Base-by-base conservation (phyloP, 2,888 invertebrate species). In the Taenaris catops region DNA sequence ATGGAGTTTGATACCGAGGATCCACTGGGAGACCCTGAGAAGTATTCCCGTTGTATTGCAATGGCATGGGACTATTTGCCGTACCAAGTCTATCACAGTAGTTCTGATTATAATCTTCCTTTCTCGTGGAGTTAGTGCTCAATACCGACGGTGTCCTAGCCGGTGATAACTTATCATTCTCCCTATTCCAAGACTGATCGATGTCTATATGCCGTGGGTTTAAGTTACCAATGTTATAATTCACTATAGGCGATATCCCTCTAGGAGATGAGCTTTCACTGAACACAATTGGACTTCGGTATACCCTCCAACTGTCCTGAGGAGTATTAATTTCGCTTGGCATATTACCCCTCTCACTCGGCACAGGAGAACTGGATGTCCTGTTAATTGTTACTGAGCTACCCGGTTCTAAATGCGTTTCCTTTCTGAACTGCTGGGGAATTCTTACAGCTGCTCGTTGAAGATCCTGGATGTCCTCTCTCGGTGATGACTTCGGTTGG, bases 171-270 rank as follows among this genome's bases (percentile, higher is more conserved):
- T 73, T 76, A 33, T 76, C 75, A 26, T 58, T 67, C 34, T 79
- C 76, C 17, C 73, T 63, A 44, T 65, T 72, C 75, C 78, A 84
- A 49, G 68, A 78, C 11, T 65, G 65, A 16, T 87, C 87, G 21
- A 80, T 71, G 44, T 87, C 87, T 40, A 75, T 68, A 50, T 87
- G 87, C 31, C 86, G 51, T 12, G 87, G 87, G 43, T 87, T 87
- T 73, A 87, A 87, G 38, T 87, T 87, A n/a, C 87, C 87, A 25
- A 87, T 65, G 48, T 87, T 87, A 47, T 83, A 84, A 53, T 87
- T 84, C 19, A 70, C 69, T 48, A 86, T 79, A 1, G 87, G 87
- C 0, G 87, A 87, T 20, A 86, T 53, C 5, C 83, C 55, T 28
- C 75, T 57, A 2, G 87, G 87, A 0, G 86, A 76, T 0, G 84